phyloP scores from a whole-genome alignment of 2,888 invertebrate genomes.

The Agrotis ipsilon region DNA sequence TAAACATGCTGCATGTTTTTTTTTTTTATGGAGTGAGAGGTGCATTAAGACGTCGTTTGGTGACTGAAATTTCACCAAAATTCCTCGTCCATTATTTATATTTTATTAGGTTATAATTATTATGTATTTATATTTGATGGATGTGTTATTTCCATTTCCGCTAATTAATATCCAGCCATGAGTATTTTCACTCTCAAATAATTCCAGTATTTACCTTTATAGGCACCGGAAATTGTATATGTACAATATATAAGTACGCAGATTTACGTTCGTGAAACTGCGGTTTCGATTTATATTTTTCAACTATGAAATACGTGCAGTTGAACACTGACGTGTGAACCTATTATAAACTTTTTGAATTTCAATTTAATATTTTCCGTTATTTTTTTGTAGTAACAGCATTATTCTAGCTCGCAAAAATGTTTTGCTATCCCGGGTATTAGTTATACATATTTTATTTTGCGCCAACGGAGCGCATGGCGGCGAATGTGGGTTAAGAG shows the following conservation, averaged over 20 bases:
- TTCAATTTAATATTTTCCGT: neutral
- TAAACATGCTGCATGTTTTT: neutral
- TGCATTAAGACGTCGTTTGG: neutral
- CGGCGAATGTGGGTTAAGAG: conserved; percentile 49
- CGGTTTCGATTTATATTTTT: neutral
- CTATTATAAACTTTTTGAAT: neutral
- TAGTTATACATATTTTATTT: conserved; percentile 57
- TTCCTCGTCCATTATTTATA: neutral
- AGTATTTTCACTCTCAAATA: neutral
- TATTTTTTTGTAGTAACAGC: conserved; percentile 3
- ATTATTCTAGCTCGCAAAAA: conserved; percentile 42
- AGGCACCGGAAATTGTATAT: conserved; percentile 1
- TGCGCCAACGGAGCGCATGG: conserved; percentile 23
- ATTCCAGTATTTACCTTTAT: neutral
- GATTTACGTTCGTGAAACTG: conserved; percentile 1
- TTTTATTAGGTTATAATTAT: too few species aligned
- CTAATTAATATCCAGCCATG: neutral
- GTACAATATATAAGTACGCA: too few species aligned
- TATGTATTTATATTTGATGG: too few species aligned
- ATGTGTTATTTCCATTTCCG: neutral
- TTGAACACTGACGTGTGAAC: neutral
- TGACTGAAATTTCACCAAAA: neutral
- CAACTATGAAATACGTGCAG: neutral
- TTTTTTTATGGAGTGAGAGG: neutral
- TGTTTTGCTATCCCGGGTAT: conserved; percentile 44